These are phyloP conservation scores for Astropecten irregularis DNA, from an alignment of 53 echinoderm and acorn worm species.

Conservation along the genomic window DNA sequence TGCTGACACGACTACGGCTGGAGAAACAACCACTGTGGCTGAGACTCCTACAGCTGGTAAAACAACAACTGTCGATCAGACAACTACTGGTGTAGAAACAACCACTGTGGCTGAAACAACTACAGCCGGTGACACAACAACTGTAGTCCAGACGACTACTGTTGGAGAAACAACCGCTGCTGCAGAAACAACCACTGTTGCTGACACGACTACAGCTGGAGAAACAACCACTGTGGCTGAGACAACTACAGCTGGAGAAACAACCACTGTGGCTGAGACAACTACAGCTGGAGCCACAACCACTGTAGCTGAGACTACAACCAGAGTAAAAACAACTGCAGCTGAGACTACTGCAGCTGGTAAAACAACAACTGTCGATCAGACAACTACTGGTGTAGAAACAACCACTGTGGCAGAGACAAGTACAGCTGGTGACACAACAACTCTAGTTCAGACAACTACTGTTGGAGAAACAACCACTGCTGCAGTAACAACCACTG, in stretches of 20 bases:
- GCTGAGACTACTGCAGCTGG: background rate
- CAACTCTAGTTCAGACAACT: background rate
- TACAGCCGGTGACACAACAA: background rate
- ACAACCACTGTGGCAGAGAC: background rate
- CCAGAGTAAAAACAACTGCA: background rate
- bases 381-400: background rate
- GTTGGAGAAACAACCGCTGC: background rate
- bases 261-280: background rate
- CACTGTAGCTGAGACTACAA: background rate
- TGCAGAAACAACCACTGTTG: background rate
- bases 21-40: background rate
- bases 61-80: background rate
- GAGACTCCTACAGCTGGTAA: background rate
- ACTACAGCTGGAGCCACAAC: background rate
- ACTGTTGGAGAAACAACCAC: background rate
- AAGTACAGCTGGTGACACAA: background rate
- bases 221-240: no score
- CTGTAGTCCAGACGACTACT: background rate
- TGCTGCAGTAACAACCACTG: background rate
- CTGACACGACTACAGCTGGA: background rate
- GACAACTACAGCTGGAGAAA: background rate
- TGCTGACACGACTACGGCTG: background rate
- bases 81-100: background rate
- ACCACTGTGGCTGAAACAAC: background rate
- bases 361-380: background rate